phyloP scores from a whole-genome alignment of 2,797 vertebrate species.

The Mormyrops boulengeri region DNA sequence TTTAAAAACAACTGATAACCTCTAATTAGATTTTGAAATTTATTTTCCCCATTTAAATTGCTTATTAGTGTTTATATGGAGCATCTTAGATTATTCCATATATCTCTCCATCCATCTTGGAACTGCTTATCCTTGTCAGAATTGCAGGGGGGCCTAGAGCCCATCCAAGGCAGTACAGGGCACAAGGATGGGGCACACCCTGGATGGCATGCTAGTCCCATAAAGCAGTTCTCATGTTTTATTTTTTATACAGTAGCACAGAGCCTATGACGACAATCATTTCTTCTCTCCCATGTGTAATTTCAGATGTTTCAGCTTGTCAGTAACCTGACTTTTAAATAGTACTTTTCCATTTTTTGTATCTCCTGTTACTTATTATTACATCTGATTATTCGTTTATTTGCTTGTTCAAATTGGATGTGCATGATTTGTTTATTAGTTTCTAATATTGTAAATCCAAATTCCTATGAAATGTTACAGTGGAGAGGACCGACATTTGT shows the following conservation, averaged over 20 bases:
- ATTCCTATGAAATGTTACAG: not conserved
- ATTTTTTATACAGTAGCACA: not conserved
- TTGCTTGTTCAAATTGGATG: not conserved
- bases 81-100: not conserved
- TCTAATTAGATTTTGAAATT: not conserved
- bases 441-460: not conserved
- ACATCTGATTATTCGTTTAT: not conserved
- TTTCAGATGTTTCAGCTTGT: not conserved
- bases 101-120: not conserved
- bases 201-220: not conserved
- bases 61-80: not conserved
- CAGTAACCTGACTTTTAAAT: not conserved
- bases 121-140: not conserved
- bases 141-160: not conserved
- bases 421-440: not conserved
- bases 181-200: not conserved
- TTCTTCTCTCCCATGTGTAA: not conserved
- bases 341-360: not conserved
- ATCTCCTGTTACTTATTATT: not conserved
- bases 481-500: not conserved
- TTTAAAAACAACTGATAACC: slow-evolving; percentile 11
- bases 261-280: not conserved
- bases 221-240: not conserved
- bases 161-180: not conserved
- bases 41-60: not conserved